A percentile compares a stretch with the other conserved stretches of the same genome.
phyloP scores from a whole-genome alignment of 2,797 vertebrate genomes.

The Rhyacichthys aspro region DNA sequence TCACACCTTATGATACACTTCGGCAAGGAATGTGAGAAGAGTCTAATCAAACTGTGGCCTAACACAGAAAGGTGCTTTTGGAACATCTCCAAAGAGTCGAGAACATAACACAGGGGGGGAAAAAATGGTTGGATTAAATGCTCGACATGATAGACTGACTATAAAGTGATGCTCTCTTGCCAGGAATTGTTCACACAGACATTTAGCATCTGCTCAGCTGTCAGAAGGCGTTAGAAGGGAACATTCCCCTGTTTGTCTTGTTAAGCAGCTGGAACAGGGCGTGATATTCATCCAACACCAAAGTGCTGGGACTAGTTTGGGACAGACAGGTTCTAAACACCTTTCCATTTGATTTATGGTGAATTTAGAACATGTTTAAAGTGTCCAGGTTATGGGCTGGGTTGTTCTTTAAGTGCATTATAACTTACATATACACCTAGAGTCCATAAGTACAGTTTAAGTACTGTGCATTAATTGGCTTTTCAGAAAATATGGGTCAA shows the following conservation, averaged over 20 bases:
- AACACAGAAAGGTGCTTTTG: constrained; percentile 1
- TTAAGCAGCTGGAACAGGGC: constrained; percentile 13
- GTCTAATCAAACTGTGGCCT: constrained; percentile 26
- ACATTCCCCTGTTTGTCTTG: constrained; percentile 3
- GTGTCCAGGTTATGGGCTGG: too few species aligned
- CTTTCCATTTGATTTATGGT: too few species aligned
- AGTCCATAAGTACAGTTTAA: too few species aligned
- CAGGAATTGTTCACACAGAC: not conserved
- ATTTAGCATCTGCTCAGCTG: constrained; percentile 18
- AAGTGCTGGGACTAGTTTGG: too few species aligned
- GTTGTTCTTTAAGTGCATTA: too few species aligned
- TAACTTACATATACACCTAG: too few species aligned
- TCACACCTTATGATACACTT: constrained; percentile 7
- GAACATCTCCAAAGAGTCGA: constrained; percentile 16
- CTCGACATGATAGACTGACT: constrained; percentile 11
- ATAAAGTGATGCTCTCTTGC: constrained; percentile 11
- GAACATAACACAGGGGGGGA: not conserved
- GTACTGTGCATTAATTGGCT: too few species aligned
- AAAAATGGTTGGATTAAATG: constrained; percentile 17
- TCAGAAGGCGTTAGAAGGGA: constrained; percentile 10
- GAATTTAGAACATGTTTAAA: too few species aligned
- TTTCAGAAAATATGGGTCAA: too few species aligned
- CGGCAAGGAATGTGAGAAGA: constrained; percentile 22
- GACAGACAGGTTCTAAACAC: too few species aligned
- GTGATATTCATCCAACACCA: not conserved